Evolutionary conservation across 2,797 vertebrate genomes (phyloP), one percentile per base, ranked within the genome.

Genomic region (Cheirogaleus major): DNA sequence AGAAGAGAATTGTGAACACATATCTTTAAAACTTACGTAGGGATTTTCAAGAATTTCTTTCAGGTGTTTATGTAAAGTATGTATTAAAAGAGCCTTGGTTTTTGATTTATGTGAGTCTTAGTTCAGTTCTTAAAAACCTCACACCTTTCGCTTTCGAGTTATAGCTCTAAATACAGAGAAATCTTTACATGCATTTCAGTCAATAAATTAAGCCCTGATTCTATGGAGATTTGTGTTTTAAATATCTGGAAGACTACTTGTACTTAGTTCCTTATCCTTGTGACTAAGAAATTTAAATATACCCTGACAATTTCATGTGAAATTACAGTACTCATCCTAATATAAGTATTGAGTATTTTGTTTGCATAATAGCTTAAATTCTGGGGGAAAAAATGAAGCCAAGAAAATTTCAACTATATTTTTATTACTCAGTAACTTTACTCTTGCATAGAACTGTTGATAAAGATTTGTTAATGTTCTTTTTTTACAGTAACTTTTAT

Each of bases 331-430:
- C 27, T 92, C 14, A 91, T 94, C 59, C 32, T 95, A 41, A 23
- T 55, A 12, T 55, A 95, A 90, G 55, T 73, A 59, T 57, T 97
- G 25, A 86, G 15, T 80, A 83, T 91, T 91, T 88, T 90, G 27
- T 93, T 96, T 93, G 79, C 20, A 50, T 90, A 85, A 32, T 79
- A 89, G 48, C n/a, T 94, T 89, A 91, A 89, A 55, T 91, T 93
- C 35, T 32, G 17, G 17, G 9, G 13, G 15, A 32, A 18, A 23
- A 65, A 57, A 63, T 41, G 25, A 95, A 90, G 38, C 17, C 41
- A 90, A 79, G 81, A 89, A 91, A 69, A 87, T 1, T 80, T 50
- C 22, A 80, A n/a, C 18, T 83, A 0, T 89, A 32, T 93, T 76
- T 90, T 90, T 94, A 1, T 90, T 92, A 73, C 15, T 91, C 18